Evolutionary conservation across 2,888 invertebrate species (phyloP), one percentile per base, ranked within the genome.

Genomic region (Troides oblongomaculatus): DNA sequence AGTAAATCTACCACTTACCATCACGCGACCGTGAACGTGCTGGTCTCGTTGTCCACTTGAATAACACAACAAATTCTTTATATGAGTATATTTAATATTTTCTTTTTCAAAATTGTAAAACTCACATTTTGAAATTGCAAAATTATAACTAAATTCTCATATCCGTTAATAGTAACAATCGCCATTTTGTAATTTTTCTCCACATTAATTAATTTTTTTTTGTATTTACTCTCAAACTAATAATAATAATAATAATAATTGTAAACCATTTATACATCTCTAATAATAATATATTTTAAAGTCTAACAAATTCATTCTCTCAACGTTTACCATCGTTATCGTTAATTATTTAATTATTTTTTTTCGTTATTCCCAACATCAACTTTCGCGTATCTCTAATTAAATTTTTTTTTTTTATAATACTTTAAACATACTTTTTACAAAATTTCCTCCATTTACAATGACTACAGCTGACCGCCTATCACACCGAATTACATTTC

Each of bases 21-120:
- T 39, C 39, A 10, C 7, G 39, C 8, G 39, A 39, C 7, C 39
- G 39, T 39, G 21, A 21, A 21, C 1, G 39, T 7, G 36, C 36
- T 30, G 30, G 5, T 39, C 18, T 43, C 23, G 39, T n/a, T 18
- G 46, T 23, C 5, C 17, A 18, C 66, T 46, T 58, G 81, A 88
- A 84, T 85, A 82, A 88, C 86, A 87, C 82, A 78, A 79, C 70
- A 71, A 57, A 46, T 76, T 81, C 78, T 85, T 84, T 90, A 90
- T 90, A 92, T 92, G 92, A 92, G 92, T 92, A 92, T 92, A 92
- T 92, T 92, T 92, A 92, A 90, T 92, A 91, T 91, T 90, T 90
- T 91, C 90, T 88, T 89, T 88, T 90, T 92, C 91, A 92, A 92
- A 92, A 92, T 92, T 92, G 92, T 92, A 92, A 92, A 92, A 92